Base-by-base conservation (phyloP, 2,797 vertebrate species). In the Rhinogobio ventralis region DNA sequence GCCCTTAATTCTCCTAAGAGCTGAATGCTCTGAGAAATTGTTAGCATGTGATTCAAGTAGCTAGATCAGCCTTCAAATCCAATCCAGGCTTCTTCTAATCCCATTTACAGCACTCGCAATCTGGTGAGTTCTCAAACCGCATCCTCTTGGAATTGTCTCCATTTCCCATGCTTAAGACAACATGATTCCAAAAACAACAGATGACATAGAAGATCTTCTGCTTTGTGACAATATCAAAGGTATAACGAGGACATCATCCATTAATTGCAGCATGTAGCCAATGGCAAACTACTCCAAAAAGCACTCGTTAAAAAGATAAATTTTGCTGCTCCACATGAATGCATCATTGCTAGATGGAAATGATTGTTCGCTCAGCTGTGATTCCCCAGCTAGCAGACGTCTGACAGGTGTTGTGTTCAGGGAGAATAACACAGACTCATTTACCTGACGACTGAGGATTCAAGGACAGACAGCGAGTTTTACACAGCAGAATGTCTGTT, bases 381-480 rank as follows among this genome's bases (percentile, higher is more conserved):
- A 64, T 49, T 55, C 77, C 55, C 33, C 67, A 75, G 83, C 77
- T 33, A 81, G 39, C 68, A 85, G 82, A 69, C 13, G 81, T 25
- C 60, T 83, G 64, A 82, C 83, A 89, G 80, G 86, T 89, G 85
- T 82, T 74, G 66, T 74, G 81, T 67, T 78, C 72, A 64, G 80
- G 62, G 45, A 86, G 62, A 84, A 82, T 71, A 86, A 79, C 74
- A 33, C 60, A 87, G 75, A 49, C 71, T 83, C 76, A 75, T 88
- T 83, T 81, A 89, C 85, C 81, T 87, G 85, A 87, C 60, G 68
- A 77, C 67, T 86, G 69, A 81, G 60, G 51, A 83, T 85, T 86
- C 79, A 88, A 88, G 75, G 87, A 85, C 87, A 90, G 84, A 86
- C 81, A 74, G 83, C 36, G 67, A 33, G 84, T 88, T 85, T 87